Conservation (phyloP, 2,797 vertebrate species). For the Avahi laniger region DNA sequence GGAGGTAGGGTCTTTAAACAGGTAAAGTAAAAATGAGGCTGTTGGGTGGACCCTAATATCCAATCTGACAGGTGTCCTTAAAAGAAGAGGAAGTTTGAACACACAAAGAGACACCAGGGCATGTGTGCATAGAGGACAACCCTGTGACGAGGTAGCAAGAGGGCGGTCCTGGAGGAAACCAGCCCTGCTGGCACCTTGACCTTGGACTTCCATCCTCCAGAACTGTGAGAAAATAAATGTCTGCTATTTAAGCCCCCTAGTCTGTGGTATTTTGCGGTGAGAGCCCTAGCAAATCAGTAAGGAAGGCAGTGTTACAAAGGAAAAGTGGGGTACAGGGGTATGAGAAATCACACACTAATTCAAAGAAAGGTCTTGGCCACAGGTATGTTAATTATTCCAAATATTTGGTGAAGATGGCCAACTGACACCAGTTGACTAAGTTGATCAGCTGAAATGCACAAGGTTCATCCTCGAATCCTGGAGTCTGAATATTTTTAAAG, state of each 20-base stretch:
- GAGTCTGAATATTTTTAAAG: background rate
- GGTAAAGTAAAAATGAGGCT: background rate
- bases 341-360: background rate
- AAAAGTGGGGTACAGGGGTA: background rate
- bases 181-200: background rate
- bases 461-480: background rate
- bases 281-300: background rate
- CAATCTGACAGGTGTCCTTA: background rate
- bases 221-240: background rate
- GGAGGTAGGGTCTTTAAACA: background rate
- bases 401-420: background rate
- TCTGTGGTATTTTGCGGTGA: background rate
- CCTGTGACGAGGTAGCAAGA: background rate
- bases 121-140: accelerated
- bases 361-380: background rate
- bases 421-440: background rate
- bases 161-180: accelerated
- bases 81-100: background rate
- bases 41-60: background rate
- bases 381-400: background rate
- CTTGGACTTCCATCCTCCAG: background rate
- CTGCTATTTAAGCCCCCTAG: background rate
- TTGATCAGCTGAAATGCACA: background rate
- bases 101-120: background rate
- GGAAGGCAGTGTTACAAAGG: background rate